These are phyloP conservation scores for Cromileptes altivelis DNA, from an alignment of 2,113 vertebrate species.

Conservation along the genomic window DNA sequence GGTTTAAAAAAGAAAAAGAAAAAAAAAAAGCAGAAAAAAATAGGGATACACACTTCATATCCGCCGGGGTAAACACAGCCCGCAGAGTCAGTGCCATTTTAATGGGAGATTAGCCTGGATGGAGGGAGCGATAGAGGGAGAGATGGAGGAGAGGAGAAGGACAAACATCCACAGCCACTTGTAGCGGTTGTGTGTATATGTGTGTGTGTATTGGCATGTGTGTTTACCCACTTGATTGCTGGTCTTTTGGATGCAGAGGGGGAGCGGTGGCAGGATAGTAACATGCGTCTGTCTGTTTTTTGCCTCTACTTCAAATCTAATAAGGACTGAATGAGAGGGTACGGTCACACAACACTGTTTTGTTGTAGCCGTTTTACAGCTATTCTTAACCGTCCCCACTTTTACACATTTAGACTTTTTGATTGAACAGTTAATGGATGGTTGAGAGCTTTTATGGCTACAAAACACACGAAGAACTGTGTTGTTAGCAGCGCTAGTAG, in stretches of 20 bases:
- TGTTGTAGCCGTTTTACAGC: background rate
- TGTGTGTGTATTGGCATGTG: conserved; percentile 13
- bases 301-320: conserved; percentile 26
- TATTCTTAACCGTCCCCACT: background rate
- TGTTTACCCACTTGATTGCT: conserved; percentile 71
- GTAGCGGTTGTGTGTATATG: conserved; percentile 13
- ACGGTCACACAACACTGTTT: background rate
- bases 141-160: conserved; percentile 39
- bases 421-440: background rate
- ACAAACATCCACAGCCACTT: conserved; percentile 65
- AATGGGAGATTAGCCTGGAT: conserved; percentile 71
- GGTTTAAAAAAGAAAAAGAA: conserved; percentile 20
- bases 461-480: background rate
- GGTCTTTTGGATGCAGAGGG: conserved; percentile 47
- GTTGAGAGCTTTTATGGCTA: background rate
- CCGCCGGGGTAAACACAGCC: conserved; percentile 68
- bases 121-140: conserved; percentile 29
- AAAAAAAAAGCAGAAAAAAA: background rate
- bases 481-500: background rate
- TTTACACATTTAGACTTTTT: background rate
- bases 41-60: conserved; percentile 67
- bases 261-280: background rate
- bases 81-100: conserved; percentile 58
- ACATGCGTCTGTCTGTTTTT: conserved; percentile 22
- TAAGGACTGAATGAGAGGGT: conserved; percentile 10